Evolutionary conservation across 1,140 invertebrate species (phyloP).

Genomic region (Monomorium pharaonis): DNA sequence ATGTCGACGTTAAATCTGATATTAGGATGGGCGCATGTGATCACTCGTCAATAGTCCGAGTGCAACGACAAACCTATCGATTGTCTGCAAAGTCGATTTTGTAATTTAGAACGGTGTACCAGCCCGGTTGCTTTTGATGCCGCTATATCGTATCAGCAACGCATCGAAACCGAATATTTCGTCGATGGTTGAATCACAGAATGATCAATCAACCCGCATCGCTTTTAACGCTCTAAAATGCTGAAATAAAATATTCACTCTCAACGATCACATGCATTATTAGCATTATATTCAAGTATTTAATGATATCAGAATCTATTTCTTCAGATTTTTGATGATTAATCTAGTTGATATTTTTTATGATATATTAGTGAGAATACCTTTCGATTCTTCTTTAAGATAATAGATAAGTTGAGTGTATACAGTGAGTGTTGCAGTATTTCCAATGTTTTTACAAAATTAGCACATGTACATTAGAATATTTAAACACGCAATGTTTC

Average conservation of each 20-base stretch:
- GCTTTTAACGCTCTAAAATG: constrained; percentile 15
- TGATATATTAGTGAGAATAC: neutral
- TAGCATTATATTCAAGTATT: neutral
- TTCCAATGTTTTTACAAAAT: neutral
- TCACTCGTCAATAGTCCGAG: constrained; percentile 50
- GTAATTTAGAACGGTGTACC: constrained; percentile 52
- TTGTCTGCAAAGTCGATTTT: constrained; percentile 56
- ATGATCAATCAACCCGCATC: constrained; percentile 34
- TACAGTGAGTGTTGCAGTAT: neutral
- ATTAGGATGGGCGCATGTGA: constrained; percentile 33
- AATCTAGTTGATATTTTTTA: neutral
- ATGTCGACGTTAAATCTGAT: constrained; percentile 58
- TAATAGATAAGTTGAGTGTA: neutral
- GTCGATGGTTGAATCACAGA: neutral
- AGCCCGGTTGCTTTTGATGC: constrained; percentile 29
- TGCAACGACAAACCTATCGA: constrained; percentile 53
- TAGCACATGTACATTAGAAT: neutral
- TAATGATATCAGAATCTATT: neutral
- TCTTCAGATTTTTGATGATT: neutral
- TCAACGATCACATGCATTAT: neutral
- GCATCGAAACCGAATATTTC: constrained; percentile 50
- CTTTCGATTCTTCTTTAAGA: neutral
- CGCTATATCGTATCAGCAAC: constrained; percentile 5
- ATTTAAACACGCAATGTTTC: neutral
- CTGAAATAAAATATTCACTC: constrained; percentile 41